Evolutionary conservation across 2,113 vertebrate species (phyloP), one percentile per base, ranked within the genome.

Genomic region (Phainopepla nitens): DNA sequence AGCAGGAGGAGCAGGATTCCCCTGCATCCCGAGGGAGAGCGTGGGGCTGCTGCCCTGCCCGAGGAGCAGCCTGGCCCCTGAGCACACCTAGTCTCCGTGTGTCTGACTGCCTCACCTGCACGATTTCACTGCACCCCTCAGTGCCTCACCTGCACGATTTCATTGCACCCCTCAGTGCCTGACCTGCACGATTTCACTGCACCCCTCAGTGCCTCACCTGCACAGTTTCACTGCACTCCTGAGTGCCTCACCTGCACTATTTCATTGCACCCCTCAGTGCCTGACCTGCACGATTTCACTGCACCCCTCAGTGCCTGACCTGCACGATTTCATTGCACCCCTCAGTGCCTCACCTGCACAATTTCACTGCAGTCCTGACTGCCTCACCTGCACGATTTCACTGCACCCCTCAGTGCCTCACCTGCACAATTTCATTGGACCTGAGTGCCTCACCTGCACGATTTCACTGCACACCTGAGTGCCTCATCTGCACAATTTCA

Each of bases 341-440:
- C 7, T 0, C 1, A 70, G 10, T 39, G 25, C 2, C 9, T 29
- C 41, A 99, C 99, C 99, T 99, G 99, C 4, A 64, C 7, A 0
- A 54, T 64, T 45, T 53, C 98, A 25, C 99, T 99, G 97, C 98
- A 99, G n/a, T n/a, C 99, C 39, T 39, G 39, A 39, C 9, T 39
- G 39, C 39, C 39, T 39, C 39, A 39, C 39, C 39, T 41, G 8
- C 6, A 53, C 2, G 0, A 33, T 25, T 71, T 41, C 15, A 10
- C 9, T 65, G 39, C 53, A 47, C 8, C 47, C 33, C 58, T 11
- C 8, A 35, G 22, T 24, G 33, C 2, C 6, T 45, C 42, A 44
- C 39, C 39, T 39, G 39, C 39, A 39, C 39, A 12, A 39, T 39
- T 39, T 88, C 99, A 17, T 99, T 99, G 97, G 98, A 99, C 99